Conservation (phyloP, 2,797 vertebrate genomes). For the Cryptoblepharus egeriae region DNA sequence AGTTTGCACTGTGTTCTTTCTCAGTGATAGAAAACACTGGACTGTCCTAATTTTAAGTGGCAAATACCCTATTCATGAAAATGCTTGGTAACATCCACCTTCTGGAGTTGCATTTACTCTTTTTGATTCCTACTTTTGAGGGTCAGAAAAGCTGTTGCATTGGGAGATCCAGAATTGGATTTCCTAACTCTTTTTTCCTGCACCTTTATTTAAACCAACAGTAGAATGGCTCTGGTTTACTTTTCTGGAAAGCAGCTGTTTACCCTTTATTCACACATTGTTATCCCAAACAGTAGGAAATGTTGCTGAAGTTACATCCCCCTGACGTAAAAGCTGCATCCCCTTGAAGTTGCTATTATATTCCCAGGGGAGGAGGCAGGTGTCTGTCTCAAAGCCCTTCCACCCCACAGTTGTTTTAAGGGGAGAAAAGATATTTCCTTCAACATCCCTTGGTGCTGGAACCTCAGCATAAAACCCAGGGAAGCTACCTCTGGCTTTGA, state of each 20-base stretch:
- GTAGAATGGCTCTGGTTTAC: neutral
- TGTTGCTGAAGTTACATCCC: too few species aligned
- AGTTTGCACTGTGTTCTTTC: slow-evolving; percentile 22
- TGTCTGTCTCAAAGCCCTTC: too few species aligned
- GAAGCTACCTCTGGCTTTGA: neutral
- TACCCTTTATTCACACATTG: neutral
- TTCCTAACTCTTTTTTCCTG: neutral
- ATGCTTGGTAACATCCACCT: slow-evolving; percentile 20
- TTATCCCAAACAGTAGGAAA: neutral
- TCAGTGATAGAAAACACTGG: neutral
- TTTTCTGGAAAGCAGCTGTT: neutral
- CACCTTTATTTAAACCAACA: neutral
- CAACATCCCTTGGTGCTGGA: neutral
- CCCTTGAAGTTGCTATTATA: neutral
- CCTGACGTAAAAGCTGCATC: too few species aligned
- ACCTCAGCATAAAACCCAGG: neutral
- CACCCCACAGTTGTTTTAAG: too few species aligned
- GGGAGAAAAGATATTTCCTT: too few species aligned
- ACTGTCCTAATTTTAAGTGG: neutral
- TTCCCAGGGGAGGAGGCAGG: neutral
- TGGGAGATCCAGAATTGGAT: too few species aligned
- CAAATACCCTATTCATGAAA: slow-evolving; percentile 48
- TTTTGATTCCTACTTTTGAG: slow-evolving; percentile 20
- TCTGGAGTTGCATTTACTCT: slow-evolving; percentile 35
- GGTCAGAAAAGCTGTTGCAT: neutral